Evolutionary conservation across 1,140 invertebrate species (phyloP), one percentile per base, ranked within the genome.

Genomic region (Pseudomyrmex dendroicus): DNA sequence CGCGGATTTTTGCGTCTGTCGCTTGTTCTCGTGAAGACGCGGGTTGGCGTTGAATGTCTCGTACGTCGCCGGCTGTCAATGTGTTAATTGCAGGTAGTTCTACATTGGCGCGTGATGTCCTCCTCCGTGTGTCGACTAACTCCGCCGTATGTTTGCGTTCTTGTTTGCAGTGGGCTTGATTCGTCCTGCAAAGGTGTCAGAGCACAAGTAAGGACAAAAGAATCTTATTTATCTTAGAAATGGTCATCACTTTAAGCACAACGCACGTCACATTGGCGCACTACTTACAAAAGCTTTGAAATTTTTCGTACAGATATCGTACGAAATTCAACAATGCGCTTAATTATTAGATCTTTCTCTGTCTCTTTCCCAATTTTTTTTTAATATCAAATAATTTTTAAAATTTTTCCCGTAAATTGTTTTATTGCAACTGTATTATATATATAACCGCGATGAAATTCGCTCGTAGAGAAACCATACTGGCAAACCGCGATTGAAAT

Each of bases 101-200:
- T 4, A 4, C 5, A 35, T 5, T 35, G 5, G 7, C 35, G 35
- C 35, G 35, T 35, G 35, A 7, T 7, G 35, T 48, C 54, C 1
- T 78, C 67, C 20, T 77, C 54, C 25, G 20, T 25, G 22, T 20
- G 52, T 10, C 44, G 22, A n/a, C 59, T 70, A 66, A 89, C 2
- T 63, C 82, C 70, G 20, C 80, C 88, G 12, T 89, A 89, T 4
- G 64, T 83, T 56, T 82, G 73, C 13, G 61, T 80, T 73, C 12
- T 20, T 59, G 54, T 25, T 84, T 80, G 77, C 46, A 89, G 59
- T 13, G 89, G 86, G 10, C 70, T 84, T 20, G 74, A 82, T 89
- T 89, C 89, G 10, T 73, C 64, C 89, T 89, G 89, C 1, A 89
- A 84, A 84, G 56, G 54, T 13, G n/a, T 66, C 3, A 9, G 46